Evolutionary conservation across 1,140 invertebrate species (phyloP).

Genomic region (Apis cerana): DNA sequence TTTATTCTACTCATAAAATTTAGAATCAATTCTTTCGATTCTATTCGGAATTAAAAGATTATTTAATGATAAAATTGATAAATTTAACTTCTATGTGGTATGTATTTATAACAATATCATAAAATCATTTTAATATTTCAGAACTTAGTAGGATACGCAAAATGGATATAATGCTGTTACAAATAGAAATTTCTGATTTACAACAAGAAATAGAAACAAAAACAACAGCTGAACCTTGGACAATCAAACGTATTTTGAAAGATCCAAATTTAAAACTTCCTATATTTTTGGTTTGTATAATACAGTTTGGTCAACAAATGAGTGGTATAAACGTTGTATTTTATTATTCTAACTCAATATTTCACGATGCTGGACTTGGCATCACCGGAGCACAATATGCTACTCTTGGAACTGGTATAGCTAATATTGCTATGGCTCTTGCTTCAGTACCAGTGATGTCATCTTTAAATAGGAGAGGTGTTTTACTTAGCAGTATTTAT

Average conservation of each 20-base stretch:
- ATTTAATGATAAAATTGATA: too few relatives aligned
- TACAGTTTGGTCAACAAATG: slow-evolving; percentile 92
- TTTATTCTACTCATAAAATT: too few relatives aligned
- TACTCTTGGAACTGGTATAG: slow-evolving; percentile 86
- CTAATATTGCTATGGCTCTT: slow-evolving; percentile 87
- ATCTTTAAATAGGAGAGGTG: slow-evolving; percentile 81
- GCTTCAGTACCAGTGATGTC: slow-evolving; percentile 84
- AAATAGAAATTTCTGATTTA: slow-evolving; percentile 76
- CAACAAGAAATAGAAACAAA: slow-evolving; percentile 78
- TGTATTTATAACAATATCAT: background rate
- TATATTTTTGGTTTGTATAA: slow-evolving; percentile 86
- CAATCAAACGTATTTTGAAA: slow-evolving; percentile 81
- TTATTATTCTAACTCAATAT: slow-evolving; percentile 90
- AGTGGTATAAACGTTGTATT: slow-evolving; percentile 94
- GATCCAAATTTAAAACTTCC: slow-evolving; percentile 84
- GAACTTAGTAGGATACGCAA: slow-evolving; percentile 74
- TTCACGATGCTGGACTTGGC: slow-evolving; percentile 85
- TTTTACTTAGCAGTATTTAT: slow-evolving; percentile 83
- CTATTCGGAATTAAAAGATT: too few relatives aligned
- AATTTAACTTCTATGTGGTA: background rate
- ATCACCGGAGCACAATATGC: slow-evolving; percentile 83
- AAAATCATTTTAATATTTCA: slow-evolving; percentile 57
- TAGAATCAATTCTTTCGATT: too few relatives aligned
- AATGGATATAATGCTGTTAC: slow-evolving; percentile 64
- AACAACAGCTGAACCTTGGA: slow-evolving; percentile 78